Evolutionary conservation across 2,888 invertebrate genomes (phyloP).

Genomic region (Agrotis exclamationis): DNA sequence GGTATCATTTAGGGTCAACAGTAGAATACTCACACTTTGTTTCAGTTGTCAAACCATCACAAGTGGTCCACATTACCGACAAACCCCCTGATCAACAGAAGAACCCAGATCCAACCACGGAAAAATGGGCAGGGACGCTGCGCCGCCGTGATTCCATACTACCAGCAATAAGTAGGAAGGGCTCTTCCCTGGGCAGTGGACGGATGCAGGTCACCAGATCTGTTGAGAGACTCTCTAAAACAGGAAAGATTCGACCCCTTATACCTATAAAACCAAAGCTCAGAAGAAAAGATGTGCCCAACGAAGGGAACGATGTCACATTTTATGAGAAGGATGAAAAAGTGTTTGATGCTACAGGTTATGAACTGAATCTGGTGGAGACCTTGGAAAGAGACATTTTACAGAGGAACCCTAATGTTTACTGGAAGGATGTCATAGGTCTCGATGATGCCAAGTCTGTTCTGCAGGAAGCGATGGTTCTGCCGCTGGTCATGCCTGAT

Average conservation of each 20-base stretch:
- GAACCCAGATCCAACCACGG: constrained; percentile 87
- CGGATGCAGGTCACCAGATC: constrained; percentile 81
- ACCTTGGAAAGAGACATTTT: constrained; percentile 96
- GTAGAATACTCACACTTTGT: constrained; percentile 39
- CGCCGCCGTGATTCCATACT: constrained; percentile 93
- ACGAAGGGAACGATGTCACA: constrained; percentile 81
- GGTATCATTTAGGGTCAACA: too few relatives aligned
- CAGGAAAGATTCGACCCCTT: constrained; percentile 74
- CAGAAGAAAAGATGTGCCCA: constrained; percentile 79
- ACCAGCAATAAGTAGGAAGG: constrained; percentile 90
- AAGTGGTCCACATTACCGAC: constrained; percentile 75
- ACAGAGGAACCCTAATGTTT: constrained; percentile 95
- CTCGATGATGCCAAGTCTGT: constrained; percentile 94
- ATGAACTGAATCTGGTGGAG: constrained; percentile 95
- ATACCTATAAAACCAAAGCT: constrained; percentile 82
- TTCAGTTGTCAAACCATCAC: constrained; percentile 86
- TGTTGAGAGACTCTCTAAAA: constrained; percentile 84
- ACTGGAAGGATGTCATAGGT: constrained; percentile 95
- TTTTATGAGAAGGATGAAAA: constrained; percentile 85
- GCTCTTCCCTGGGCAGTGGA: constrained; percentile 81
- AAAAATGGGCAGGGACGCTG: constrained; percentile 93
- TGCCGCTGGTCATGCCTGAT: constrained; percentile 97
- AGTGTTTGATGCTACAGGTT: constrained; percentile 93
- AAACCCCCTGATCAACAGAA: constrained; percentile 78
- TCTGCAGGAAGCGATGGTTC: constrained; percentile 96